A percentile compares a stretch with the other conserved stretches of the same genome.
phyloP scores from a whole-genome alignment of 2,113 vertebrate species.

The Megaleporinus macrocephalus region DNA sequence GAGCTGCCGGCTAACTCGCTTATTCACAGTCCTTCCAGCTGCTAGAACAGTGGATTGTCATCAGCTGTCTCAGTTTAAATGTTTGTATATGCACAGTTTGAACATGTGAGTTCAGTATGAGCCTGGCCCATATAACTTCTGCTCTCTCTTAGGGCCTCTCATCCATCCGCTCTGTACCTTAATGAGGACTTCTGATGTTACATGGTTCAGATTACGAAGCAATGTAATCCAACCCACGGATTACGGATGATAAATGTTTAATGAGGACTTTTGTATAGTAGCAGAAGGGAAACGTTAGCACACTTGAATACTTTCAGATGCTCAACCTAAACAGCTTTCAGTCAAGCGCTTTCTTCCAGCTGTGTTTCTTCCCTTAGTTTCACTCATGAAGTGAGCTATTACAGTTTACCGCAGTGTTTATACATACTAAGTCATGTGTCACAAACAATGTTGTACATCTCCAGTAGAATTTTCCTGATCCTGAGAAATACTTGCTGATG shows the following conservation, averaged over 20 bases:
- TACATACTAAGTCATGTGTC: no score
- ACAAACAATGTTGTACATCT: background rate
- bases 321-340: conserved; percentile 66
- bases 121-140: background rate
- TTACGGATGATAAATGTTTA: conserved; percentile 56
- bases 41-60: background rate
- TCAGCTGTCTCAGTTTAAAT: background rate
- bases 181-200: conserved; percentile 28
- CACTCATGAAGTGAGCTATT: background rate
- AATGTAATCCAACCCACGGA: conserved; percentile 26
- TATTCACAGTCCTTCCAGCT: background rate
- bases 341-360: conserved; percentile 39
- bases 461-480: no score
- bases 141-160: background rate
- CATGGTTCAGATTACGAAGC: conserved; percentile 38
- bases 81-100: background rate
- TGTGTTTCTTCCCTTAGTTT: background rate
- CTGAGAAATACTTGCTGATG: background rate
- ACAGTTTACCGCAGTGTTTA: background rate
- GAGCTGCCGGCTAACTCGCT: background rate
- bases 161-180: conserved; percentile 8
- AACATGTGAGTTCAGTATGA: background rate
- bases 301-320: conserved; percentile 32
- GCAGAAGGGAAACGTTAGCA: conserved; percentile 17
- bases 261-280: conserved; percentile 47